These are phyloP conservation scores for Halcyon chelicuti DNA, from an alignment of 2,797 vertebrate species.

Conservation along the genomic window DNA sequence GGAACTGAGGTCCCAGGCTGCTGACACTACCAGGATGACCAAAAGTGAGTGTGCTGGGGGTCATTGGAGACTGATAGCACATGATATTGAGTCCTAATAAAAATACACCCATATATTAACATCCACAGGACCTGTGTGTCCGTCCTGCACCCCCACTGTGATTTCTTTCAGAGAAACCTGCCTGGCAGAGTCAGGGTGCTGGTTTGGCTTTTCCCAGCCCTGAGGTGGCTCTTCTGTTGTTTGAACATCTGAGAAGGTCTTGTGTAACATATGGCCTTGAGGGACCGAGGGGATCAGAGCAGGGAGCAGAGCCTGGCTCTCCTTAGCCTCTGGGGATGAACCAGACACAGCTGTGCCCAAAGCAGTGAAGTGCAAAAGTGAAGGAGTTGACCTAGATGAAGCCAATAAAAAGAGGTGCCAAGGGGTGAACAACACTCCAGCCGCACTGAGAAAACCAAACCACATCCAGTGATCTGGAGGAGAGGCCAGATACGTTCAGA, in stretches of 20 bases:
- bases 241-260: background rate
- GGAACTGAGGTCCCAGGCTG: background rate
- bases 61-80: background rate
- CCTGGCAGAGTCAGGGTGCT: background rate
- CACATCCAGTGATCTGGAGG: accelerated
- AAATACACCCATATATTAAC: background rate
- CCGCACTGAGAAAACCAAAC: background rate
- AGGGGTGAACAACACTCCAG: background rate
- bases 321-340: background rate
- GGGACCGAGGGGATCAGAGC: background rate
- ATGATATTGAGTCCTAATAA: background rate
- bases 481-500: background rate
- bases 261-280: background rate
- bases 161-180: background rate
- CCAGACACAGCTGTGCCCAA: background rate
- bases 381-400: background rate
- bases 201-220: background rate
- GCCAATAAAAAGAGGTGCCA: background rate
- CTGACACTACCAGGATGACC: background rate
- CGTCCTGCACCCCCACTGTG: background rate
- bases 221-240: background rate
- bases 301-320: background rate
- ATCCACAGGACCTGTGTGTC: background rate
- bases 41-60: background rate
- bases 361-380: background rate